A percentile compares a stretch with the other conserved stretches of the same genome.
Evolutionary conservation across 2,113 vertebrate genomes (phyloP).

Genomic region (Leptosomus discolor): DNA sequence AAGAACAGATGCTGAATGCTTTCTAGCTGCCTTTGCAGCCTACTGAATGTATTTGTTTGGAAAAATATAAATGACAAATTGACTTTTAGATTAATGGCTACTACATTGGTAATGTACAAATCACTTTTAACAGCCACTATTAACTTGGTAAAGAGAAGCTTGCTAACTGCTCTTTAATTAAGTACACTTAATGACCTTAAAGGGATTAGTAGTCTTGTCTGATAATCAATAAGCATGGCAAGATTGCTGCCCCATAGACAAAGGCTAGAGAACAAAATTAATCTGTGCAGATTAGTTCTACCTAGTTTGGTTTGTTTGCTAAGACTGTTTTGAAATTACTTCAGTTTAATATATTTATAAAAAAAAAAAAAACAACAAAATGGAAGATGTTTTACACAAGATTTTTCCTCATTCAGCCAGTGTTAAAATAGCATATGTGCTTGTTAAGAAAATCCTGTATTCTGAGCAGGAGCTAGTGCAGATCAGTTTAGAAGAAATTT

Average conservation of each 20-base stretch:
- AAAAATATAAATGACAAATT: slow-evolving; percentile 79
- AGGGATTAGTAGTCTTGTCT: slow-evolving; percentile 94
- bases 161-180: slow-evolving; percentile 98
- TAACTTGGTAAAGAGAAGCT: slow-evolving; percentile 78
- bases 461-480: background rate
- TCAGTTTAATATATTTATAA: background rate
- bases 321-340: slow-evolving; percentile 8
- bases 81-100: slow-evolving; percentile 77
- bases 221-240: slow-evolving; percentile 95
- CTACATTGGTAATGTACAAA: slow-evolving; percentile 76
- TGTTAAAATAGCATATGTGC: background rate
- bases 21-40: background rate
- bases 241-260: slow-evolving; percentile 77
- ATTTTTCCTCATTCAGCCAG: background rate
- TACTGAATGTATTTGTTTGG: slow-evolving; percentile 72
- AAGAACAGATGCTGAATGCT: background rate
- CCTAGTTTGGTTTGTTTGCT: slow-evolving; percentile 35
- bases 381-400: background rate
- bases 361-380: background rate
- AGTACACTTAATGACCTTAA: slow-evolving; percentile 98
- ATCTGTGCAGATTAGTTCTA: slow-evolving; percentile 71
- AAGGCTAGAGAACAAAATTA: slow-evolving; percentile 70
- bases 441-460: background rate
- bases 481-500: background rate
- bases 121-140: slow-evolving; percentile 79